Evolutionary conservation across 2,113 vertebrate genomes (phyloP), one percentile per base, ranked within the genome.

Genomic region (Australoheros scitulus): DNA sequence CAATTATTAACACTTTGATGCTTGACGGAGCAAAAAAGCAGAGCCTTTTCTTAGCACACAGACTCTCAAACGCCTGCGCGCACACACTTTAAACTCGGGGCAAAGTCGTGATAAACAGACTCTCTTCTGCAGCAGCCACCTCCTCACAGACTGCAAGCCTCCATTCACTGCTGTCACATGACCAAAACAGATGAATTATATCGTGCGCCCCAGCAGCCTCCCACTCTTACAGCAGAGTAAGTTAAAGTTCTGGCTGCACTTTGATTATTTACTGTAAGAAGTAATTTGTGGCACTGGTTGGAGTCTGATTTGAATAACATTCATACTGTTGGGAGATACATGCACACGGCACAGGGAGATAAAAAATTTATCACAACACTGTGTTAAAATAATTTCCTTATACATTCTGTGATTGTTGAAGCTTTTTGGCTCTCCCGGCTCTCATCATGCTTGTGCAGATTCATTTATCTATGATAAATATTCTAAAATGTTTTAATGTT

Each of bases 1-100:
- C 50, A 87, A 64, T 86, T 60, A 81, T 84, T 55, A 85, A 92
- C 86, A 80, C 84, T 84, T 80, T 86, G 79, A 81, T 79, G 77
- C 76, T 70, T 13, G 55, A 50, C 1, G 29, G 32, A 76, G 43
- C 38, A 61, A 10, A 11, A 77, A 75, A 74, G 76, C 68, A 38
- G 43, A 79, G 47, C 24, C 56, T 52, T 52, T 57, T 61, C 68
- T 26, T 22, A 38, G 58, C 38, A 29, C 61, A 36, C 50, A 75
- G 11, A 56, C 50, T 22, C 80, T 15, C 50, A 58, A 26, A 55
- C 57, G 20, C 70, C 52, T 38, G 52, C 41, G 13, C 18, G 20
- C 41, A 2, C 43, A 41, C 56, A 10, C 79, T 58, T 36, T 55
- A 55, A 57, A 74, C 24, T 70, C 2, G 0, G 61, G 36, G 61